Conservation (phyloP, 1,140 invertebrate species). For the Spodoptera frugiperda region DNA sequence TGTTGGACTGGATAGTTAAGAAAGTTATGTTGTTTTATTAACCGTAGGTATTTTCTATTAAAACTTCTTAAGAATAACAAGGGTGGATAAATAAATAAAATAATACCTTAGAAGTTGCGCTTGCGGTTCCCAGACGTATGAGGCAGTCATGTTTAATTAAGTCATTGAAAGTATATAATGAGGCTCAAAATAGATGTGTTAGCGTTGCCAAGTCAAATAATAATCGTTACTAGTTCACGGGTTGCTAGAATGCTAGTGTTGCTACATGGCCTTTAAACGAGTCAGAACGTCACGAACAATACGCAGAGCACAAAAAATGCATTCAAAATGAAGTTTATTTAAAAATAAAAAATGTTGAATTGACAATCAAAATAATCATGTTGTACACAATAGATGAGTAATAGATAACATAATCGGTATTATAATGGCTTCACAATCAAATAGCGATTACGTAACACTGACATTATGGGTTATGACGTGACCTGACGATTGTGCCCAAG, state of each 20-base stretch:
- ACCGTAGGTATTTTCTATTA: slow-evolving; percentile 1
- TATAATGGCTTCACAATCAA: slow-evolving; percentile 21
- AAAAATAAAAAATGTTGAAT: slow-evolving; percentile 4
- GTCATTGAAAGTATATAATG: slow-evolving; percentile 10
- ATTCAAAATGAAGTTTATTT: no score
- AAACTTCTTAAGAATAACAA: background rate
- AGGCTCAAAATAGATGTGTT: slow-evolving; percentile 18
- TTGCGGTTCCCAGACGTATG: no score
- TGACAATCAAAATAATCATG: no score
- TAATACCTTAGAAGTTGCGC: no score
- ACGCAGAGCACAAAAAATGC: background rate
- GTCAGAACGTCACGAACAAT: background rate
- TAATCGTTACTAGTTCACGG: background rate
- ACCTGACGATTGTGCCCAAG: slow-evolving; percentile 50
- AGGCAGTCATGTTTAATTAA: slow-evolving; percentile 4
- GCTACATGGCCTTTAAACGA: no score
- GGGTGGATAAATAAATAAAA: background rate
- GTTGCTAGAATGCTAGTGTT: background rate
- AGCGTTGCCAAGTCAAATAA: slow-evolving; percentile 21
- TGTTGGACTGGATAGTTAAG: slow-evolving; percentile 2
- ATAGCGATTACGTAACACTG: slow-evolving; percentile 48
- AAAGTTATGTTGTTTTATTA: slow-evolving; percentile 22
- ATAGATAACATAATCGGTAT: slow-evolving; percentile 17
- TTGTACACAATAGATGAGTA: slow-evolving; percentile 1
- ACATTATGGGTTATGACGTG: slow-evolving; percentile 50